Evolutionary conservation across 2,797 vertebrate species (phyloP), one percentile per base, ranked within the genome.

Genomic region (Taeniopygia guttata): DNA sequence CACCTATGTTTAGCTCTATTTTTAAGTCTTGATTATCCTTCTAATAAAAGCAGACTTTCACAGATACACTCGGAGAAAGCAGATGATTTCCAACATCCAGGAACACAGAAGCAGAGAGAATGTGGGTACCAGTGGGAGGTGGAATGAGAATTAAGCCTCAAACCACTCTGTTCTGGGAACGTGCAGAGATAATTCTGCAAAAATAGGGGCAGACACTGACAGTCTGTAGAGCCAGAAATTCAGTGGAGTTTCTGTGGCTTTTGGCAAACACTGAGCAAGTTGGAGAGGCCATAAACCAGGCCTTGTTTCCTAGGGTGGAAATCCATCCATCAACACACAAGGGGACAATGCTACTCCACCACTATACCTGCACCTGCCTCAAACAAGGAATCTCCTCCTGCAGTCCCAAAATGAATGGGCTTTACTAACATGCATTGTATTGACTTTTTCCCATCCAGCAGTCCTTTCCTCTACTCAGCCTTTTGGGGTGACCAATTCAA

Each of bases 21-120:
- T 90, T 75, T 16, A 91, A 63, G 40, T n/a, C 83, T 45, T 58
- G 67, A 84, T 91, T 91, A 84, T 88, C 94, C 92, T 83, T 95
- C 51, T 82, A 88, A 78, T 64, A 83, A 84, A 87, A 88, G 69
- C 43, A 74, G 69, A 62, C 54, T 78, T 89, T 67, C 62, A 86
- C 64, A 80, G 67, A 60, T 32, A 42, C 9, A 1, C 51, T 69
- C 1, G 0, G 56, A 85, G 30, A 68, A 88, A 91, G 55, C 36
- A 16, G 38, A 42, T 62, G 2, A 26, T 58, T 75, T 64, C 62
- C 83, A 62, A 29, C 25, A 51, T 16, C 42, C 59, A 60, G 27
- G 36, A 91, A 62, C 29, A 15, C 26, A 51, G 85, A 52, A 58
- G 45, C 38, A 67, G 63, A 46, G 62, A 63, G 38, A 60, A 49